A percentile compares a stretch with the other conserved stretches of the same genome.
phyloP scores from a whole-genome alignment of 1,140 invertebrate genomes.

The Diuraphis noxia region DNA sequence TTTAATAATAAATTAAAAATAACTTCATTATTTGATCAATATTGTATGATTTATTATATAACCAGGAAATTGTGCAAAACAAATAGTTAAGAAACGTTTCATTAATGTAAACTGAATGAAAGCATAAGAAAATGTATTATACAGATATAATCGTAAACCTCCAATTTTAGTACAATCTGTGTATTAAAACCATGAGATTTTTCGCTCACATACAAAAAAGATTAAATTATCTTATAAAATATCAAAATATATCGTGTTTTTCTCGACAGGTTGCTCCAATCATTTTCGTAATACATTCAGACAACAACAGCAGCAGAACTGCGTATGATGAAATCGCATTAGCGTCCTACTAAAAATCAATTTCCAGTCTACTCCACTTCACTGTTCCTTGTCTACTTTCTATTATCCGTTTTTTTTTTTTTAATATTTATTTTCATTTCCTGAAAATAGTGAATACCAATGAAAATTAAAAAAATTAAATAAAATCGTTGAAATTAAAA shows the following conservation, averaged over 20 bases:
- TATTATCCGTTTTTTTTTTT: background rate
- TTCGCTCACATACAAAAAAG: background rate
- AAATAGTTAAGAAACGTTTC: too few relatives aligned
- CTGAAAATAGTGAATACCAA: background rate
- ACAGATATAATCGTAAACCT: background rate
- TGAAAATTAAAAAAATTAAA: too few relatives aligned
- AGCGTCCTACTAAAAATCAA: constrained; percentile 28
- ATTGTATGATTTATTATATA: too few relatives aligned
- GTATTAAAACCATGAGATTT: background rate
- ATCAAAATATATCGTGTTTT: background rate
- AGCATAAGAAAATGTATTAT: background rate
- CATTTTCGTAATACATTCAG: background rate
- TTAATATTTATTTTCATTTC: background rate
- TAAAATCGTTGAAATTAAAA: background rate
- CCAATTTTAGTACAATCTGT: background rate
- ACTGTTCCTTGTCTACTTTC: background rate
- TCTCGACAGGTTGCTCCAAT: background rate
- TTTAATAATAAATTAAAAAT: too few relatives aligned
- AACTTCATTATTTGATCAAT: too few relatives aligned
- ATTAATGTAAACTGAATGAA: background rate
- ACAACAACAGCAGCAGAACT: background rate
- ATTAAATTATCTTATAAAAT: background rate
- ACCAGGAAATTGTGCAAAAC: too few relatives aligned
- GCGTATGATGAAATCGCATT: background rate
- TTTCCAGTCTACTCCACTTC: background rate